These are phyloP conservation scores for Iphiclides podalirius DNA, from an alignment of 2,888 invertebrate genomes.

Conservation along the genomic window DNA sequence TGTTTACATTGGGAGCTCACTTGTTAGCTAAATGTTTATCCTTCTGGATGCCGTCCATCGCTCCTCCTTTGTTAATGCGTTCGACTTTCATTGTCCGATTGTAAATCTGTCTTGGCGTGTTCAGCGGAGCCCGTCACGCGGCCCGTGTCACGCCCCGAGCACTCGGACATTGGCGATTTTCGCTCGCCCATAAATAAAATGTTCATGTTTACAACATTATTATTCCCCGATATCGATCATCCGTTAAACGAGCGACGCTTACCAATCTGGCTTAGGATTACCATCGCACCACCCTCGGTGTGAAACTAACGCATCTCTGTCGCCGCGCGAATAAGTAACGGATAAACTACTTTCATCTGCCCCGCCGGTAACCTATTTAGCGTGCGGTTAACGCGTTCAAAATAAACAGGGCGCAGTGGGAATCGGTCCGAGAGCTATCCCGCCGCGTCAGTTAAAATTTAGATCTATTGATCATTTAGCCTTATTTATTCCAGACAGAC, in stretches of 20 bases:
- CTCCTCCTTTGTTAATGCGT: slow-evolving; percentile 52
- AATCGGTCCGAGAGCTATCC: background rate
- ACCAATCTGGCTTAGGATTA: too few species aligned
- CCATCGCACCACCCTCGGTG: too few species aligned
- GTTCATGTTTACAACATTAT: slow-evolving; percentile 10
- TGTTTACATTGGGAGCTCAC: slow-evolving; percentile 50
- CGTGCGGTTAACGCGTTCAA: slow-evolving; percentile 4
- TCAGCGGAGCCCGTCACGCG: slow-evolving; percentile 10
- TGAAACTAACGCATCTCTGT: slow-evolving; percentile 9
- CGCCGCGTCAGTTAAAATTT: background rate
- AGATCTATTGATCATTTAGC: background rate
- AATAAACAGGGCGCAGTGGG: slow-evolving; percentile 6
- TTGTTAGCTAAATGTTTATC: slow-evolving; percentile 59
- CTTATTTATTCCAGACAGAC: background rate
- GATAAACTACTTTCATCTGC: background rate
- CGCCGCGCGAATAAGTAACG: slow-evolving; percentile 7
- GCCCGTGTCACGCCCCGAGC: slow-evolving; percentile 25
- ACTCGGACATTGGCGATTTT: slow-evolving; percentile 7
- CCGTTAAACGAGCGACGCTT: background rate
- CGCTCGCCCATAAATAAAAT: slow-evolving; percentile 12
- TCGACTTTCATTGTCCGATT: slow-evolving; percentile 48
- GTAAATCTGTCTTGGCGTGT: slow-evolving; percentile 52
- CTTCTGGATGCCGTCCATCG: slow-evolving; percentile 60
- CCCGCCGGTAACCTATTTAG: slow-evolving; percentile 8
- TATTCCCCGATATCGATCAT: slow-evolving; percentile 19